Evolutionary conservation across 2,113 vertebrate species (phyloP).

Genomic region (Calyptommatus sinebrachiatus): DNA sequence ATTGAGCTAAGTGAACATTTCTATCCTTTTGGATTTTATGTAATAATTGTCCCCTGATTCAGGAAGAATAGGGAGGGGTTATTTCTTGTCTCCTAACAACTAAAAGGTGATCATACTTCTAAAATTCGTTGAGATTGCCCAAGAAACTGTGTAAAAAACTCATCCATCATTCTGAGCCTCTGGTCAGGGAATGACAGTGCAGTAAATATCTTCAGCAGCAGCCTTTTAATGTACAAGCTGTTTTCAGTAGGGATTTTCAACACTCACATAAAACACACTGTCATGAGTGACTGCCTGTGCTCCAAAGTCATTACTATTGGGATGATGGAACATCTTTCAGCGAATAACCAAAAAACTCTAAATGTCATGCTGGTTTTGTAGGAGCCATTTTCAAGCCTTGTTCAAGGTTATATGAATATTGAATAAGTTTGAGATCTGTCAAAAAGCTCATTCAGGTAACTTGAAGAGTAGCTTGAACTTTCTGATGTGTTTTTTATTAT

Average conservation of each 20-base stretch:
- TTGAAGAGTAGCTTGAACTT: slow-evolving; percentile 31
- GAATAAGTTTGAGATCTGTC: slow-evolving; percentile 66
- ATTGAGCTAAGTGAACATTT: slow-evolving; percentile 48
- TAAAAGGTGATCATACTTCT: slow-evolving; percentile 79
- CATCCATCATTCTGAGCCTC: slow-evolving; percentile 87
- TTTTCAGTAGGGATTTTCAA: slow-evolving; percentile 86
- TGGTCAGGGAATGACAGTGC: slow-evolving; percentile 87
- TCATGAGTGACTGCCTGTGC: slow-evolving; percentile 92
- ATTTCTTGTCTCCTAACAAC: slow-evolving; percentile 71
- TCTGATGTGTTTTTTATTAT: not conserved
- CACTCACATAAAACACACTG: slow-evolving; percentile 90
- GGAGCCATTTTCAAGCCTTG: slow-evolving; percentile 77
- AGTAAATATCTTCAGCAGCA: slow-evolving; percentile 90
- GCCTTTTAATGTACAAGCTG: slow-evolving; percentile 89
- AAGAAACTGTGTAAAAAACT: slow-evolving; percentile 83
- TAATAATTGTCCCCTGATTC: slow-evolving; percentile 57
- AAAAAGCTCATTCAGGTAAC: slow-evolving; percentile 35
- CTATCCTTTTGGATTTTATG: slow-evolving; percentile 55
- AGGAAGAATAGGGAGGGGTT: slow-evolving; percentile 51
- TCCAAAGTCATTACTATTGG: slow-evolving; percentile 92
- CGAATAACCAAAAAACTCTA: slow-evolving; percentile 88
- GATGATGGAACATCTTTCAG: slow-evolving; percentile 93
- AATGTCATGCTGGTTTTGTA: slow-evolving; percentile 92
- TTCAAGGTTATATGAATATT: slow-evolving; percentile 96
- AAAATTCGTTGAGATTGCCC: slow-evolving; percentile 84